phyloP scores from a whole-genome alignment of 2,888 invertebrate genomes.

The Chrysina gloriosa region DNA sequence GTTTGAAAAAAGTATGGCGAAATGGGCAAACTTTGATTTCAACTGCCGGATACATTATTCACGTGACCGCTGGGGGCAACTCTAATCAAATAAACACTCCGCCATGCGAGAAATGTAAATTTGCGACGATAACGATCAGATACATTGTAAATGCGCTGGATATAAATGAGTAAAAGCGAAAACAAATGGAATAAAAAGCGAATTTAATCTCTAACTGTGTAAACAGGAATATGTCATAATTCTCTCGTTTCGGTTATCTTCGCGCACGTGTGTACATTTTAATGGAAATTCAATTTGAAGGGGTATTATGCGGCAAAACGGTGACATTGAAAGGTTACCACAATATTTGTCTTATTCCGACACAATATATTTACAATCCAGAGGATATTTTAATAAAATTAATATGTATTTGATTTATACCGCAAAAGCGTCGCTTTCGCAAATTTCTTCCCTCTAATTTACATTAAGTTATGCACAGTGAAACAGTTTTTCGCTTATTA shows the following conservation, averaged over 20 bases:
- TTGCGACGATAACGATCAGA: neutral
- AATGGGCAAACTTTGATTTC: neutral
- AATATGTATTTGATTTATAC: neutral
- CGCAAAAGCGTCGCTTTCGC: neutral
- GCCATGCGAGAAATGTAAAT: neutral
- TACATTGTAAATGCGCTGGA: too few relatives aligned
- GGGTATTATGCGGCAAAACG: neutral
- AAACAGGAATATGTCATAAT: too few relatives aligned
- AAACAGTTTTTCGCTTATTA: neutral
- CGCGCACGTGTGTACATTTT: neutral
- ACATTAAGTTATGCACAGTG: neutral
- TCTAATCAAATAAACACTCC: neutral
- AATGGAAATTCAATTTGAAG: neutral
- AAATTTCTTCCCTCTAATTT: neutral
- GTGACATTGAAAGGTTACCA: neutral
- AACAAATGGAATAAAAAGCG: too few relatives aligned
- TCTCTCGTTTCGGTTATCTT: neutral
- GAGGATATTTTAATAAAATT: neutral
- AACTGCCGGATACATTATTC: constrained; percentile 5
- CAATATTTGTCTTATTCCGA: neutral
- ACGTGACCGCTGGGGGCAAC: neutral
- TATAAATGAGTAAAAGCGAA: too few relatives aligned
- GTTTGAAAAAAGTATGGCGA: neutral
- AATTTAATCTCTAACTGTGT: too few relatives aligned
- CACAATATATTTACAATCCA: neutral